These are phyloP conservation scores for Philaethria dido DNA, from an alignment of 2,888 invertebrate species.

Conservation along the genomic window DNA sequence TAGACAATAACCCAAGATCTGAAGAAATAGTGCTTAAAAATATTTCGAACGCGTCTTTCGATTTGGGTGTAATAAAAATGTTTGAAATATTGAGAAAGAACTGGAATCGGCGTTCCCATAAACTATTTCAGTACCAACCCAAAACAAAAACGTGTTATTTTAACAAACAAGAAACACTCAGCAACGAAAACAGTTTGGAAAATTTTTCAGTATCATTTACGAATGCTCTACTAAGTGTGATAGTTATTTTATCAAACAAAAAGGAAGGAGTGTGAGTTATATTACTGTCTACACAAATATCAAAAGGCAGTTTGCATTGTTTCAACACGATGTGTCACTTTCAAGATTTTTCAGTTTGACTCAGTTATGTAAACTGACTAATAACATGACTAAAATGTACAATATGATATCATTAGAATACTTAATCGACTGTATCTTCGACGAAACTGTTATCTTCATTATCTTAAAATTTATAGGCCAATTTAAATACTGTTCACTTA, in stretches of 20 bases:
- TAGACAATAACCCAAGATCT: slow-evolving; percentile 12
- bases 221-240: slow-evolving; percentile 48
- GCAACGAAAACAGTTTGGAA: background rate
- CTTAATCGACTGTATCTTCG: slow-evolving; percentile 59
- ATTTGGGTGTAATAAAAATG: background rate
- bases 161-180: slow-evolving; percentile 53
- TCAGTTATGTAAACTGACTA: slow-evolving; percentile 68
- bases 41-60: background rate
- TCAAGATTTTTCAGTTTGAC: slow-evolving; percentile 62
- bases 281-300: slow-evolving; percentile 41
- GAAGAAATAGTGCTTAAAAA: background rate
- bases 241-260: slow-evolving; percentile 45
- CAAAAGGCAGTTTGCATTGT: slow-evolving; percentile 43
- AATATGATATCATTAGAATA: slow-evolving; percentile 66
- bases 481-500: slow-evolving; percentile 54
- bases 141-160: slow-evolving; percentile 49
- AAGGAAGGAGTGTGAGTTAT: slow-evolving; percentile 29
- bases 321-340: slow-evolving; percentile 58
- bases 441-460: slow-evolving; percentile 64
- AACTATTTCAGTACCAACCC: slow-evolving; percentile 4
- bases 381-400: slow-evolving; percentile 57
- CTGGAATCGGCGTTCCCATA: background rate
- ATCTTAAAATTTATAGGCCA: slow-evolving; percentile 56
- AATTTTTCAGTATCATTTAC: slow-evolving; percentile 34
- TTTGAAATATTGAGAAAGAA: background rate